Base-by-base conservation (phyloP, 2,113 vertebrate genomes). In the Procavia capensis region DNA sequence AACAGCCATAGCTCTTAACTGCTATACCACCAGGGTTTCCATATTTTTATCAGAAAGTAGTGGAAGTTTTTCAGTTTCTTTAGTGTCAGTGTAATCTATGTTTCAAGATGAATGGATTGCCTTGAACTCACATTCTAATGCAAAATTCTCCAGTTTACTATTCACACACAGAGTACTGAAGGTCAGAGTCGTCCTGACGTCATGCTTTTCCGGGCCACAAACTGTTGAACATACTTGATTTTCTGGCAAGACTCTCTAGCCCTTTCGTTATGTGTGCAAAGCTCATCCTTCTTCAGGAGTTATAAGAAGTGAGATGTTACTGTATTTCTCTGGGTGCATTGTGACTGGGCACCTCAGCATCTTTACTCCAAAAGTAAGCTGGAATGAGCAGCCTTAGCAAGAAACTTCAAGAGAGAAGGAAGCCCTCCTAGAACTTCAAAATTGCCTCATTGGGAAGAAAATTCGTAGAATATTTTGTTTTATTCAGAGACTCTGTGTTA, bases 31-130 rank as follows among this genome's bases (percentile, higher is more conserved):
- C n/a, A n/a, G n/a, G n/a, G n/a, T n/a, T n/a, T n/a, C n/a, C n/a
- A n/a, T n/a, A n/a, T n/a, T 87, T 80, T 92, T 90, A 43, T 85
- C 94, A 91, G 64, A 81, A 84, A 29, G 24, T 89, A 85, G 41
- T 76, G 19, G 90, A 63, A 41, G 74, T n/a, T 75, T 92, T 79
- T 47, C 11, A 22, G 29, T 90, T 90, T 96, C 86, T 39, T 50
- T 88, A 17, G 7, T 74, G 11, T 79, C 45, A 68, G 0, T 74
- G 16, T 61, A 24, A 72, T 93, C 50, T 85, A 2, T 27, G 86
- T 94, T 91, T 78, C 45, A 85, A 89, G 63, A 39, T 29, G 43
- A 64, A 5, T 84, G 3, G 0, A 29, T 90, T 92, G n/a, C 36
- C 36, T 80, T 70, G 41, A 93, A 81, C 59, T 80, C 25, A 83